These are phyloP conservation scores for Emydoidea blandingii DNA, from an alignment of 2,797 vertebrate species.

Conservation along the genomic window DNA sequence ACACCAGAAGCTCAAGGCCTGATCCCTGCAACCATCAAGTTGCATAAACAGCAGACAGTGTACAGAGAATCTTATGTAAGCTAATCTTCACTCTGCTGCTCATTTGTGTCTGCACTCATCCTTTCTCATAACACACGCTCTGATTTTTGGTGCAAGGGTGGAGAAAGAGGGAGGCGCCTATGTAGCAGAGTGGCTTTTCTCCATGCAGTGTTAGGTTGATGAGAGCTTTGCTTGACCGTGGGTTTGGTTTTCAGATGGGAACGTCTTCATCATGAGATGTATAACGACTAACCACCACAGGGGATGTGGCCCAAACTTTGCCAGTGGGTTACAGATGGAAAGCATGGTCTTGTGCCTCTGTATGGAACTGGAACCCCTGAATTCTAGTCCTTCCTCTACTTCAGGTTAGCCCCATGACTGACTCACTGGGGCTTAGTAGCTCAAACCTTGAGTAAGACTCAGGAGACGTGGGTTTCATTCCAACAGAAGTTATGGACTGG, in stretches of 20 bases:
- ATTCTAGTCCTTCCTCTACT: neutral
- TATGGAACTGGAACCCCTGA: rapidly evolving
- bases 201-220: neutral
- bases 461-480: neutral
- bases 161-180: neutral
- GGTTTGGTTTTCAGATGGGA: neutral
- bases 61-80: conserved; percentile 66
- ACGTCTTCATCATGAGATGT: neutral
- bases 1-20: neutral
- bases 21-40: conserved; percentile 26
- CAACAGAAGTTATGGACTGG: neutral
- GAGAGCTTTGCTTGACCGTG: neutral
- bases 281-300: neutral
- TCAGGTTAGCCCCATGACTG: neutral
- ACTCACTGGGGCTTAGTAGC: neutral
- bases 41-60: conserved; percentile 64
- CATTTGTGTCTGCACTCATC: conserved; percentile 25
- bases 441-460: neutral
- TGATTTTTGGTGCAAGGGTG: neutral
- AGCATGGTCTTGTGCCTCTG: neutral
- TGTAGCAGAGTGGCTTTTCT: neutral
- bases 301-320: neutral
- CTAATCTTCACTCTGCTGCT: conserved; percentile 61
- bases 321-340: neutral
- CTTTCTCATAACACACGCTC: neutral